phyloP scores from a whole-genome alignment of 2,888 invertebrate species.

The Melinaea menophilus region DNA sequence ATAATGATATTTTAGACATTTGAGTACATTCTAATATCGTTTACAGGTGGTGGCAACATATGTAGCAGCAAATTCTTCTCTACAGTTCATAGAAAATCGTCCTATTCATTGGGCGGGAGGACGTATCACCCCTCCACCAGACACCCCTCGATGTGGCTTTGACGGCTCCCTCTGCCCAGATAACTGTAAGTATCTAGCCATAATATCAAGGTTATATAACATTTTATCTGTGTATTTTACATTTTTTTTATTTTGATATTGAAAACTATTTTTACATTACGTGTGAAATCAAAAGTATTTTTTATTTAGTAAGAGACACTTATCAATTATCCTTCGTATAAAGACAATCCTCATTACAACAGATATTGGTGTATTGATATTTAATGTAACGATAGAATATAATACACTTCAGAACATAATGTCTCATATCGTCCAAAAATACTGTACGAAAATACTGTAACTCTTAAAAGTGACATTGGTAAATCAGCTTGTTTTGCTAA shows the following conservation, averaged over 20 bases:
- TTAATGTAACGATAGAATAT: too few relatives aligned
- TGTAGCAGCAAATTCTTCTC: constrained; percentile 85
- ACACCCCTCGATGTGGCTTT: constrained; percentile 95
- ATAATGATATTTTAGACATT: not conserved
- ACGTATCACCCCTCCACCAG: constrained; percentile 86
- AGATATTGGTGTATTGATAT: too few relatives aligned
- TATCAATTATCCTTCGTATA: too few relatives aligned
- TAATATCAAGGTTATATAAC: not conserved
- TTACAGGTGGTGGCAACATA: constrained; percentile 93
- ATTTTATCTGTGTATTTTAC: not conserved
- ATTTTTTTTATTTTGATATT: not conserved
- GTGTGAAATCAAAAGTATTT: too few relatives aligned
- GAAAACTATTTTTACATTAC: too few relatives aligned
- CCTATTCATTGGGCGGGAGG: constrained; percentile 93
- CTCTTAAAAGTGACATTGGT: too few relatives aligned
- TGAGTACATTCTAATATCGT: constrained; percentile 26
- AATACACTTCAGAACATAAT: too few relatives aligned
- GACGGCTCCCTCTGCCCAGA: constrained; percentile 93
- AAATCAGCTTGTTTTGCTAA: too few relatives aligned
- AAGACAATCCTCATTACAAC: too few relatives aligned
- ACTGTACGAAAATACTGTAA: too few relatives aligned
- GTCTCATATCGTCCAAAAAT: too few relatives aligned
- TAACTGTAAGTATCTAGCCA: constrained; percentile 78
- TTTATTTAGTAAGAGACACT: too few relatives aligned
- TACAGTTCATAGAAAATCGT: constrained; percentile 84